phyloP scores from a whole-genome alignment of 2,797 vertebrate genomes.

The Taenioides sp. region DNA sequence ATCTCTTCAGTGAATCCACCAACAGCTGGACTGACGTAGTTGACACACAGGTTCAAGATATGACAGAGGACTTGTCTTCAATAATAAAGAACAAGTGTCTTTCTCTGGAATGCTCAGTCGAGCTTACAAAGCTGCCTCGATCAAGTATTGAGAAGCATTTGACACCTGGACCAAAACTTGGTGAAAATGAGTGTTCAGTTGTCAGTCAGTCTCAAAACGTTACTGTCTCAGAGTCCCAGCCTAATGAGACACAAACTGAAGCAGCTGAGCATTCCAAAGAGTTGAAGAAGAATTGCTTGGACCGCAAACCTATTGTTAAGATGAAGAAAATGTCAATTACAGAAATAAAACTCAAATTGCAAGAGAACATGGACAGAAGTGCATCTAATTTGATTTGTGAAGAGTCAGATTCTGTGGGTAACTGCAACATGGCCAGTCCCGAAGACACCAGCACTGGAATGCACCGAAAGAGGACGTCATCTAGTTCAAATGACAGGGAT shows the following conservation, averaged over 20 bases:
- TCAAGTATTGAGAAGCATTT: not conserved
- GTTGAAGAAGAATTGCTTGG: conserved; percentile 37
- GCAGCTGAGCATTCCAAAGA: not conserved
- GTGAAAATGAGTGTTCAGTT: not conserved
- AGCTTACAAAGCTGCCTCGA: conserved; percentile 2
- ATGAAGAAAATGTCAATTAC: conserved; percentile 25
- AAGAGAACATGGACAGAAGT: not conserved
- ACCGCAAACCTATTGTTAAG: conserved; percentile 3
- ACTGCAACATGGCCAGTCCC: not conserved
- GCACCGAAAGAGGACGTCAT: not conserved
- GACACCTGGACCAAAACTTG: not conserved
- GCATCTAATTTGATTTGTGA: conserved; percentile 8
- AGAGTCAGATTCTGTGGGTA: not conserved
- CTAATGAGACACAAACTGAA: not conserved
- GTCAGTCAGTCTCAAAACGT: not conserved
- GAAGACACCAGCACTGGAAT: not conserved
- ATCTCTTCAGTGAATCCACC: conserved; percentile 12
- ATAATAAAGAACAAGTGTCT: conserved; percentile 2
- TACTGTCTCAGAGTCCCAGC: not conserved
- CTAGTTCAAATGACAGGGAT: conserved; percentile 1
- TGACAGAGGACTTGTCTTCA: not conserved
- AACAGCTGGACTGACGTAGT: conserved; percentile 15
- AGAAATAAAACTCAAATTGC: conserved; percentile 14
- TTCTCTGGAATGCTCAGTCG: conserved; percentile 17
- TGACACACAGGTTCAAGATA: conserved; percentile 9